A percentile compares a stretch with the other conserved stretches of the same genome.
phyloP scores from a whole-genome alignment of 2,113 vertebrate species.

The Climacteris rufus region DNA sequence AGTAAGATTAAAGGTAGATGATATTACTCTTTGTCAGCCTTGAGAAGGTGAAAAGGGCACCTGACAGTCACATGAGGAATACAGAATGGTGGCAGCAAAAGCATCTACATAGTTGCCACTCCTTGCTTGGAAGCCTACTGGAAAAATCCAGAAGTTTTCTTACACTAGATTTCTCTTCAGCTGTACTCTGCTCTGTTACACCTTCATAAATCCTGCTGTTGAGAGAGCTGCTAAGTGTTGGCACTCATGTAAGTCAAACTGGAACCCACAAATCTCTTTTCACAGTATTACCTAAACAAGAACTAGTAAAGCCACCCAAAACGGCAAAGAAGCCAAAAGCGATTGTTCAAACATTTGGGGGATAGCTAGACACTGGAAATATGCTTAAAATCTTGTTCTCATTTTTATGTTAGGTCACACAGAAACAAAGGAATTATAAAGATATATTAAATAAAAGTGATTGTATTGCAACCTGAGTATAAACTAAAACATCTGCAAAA shows the following conservation, averaged over 20 bases:
- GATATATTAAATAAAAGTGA: background rate
- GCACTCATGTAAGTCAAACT: background rate
- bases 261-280: background rate
- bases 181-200: background rate
- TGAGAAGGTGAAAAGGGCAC: background rate
- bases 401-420: background rate
- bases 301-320: background rate
- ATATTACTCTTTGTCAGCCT: background rate
- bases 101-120: background rate
- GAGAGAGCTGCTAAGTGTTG: background rate
- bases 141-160: background rate
- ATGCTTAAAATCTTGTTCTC: background rate
- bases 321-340: background rate
- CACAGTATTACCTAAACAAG: background rate
- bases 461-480: background rate
- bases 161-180: background rate
- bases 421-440: background rate
- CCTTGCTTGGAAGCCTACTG: background rate
- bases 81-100: background rate
- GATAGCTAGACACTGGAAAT: background rate
- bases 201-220: background rate
- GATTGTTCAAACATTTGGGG: background rate
- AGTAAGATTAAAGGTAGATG: constrained; percentile 37
- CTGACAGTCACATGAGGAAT: background rate
- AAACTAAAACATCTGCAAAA: background rate